phyloP scores from a whole-genome alignment of 2,113 vertebrate species.

The Puntigrus tetrazona region DNA sequence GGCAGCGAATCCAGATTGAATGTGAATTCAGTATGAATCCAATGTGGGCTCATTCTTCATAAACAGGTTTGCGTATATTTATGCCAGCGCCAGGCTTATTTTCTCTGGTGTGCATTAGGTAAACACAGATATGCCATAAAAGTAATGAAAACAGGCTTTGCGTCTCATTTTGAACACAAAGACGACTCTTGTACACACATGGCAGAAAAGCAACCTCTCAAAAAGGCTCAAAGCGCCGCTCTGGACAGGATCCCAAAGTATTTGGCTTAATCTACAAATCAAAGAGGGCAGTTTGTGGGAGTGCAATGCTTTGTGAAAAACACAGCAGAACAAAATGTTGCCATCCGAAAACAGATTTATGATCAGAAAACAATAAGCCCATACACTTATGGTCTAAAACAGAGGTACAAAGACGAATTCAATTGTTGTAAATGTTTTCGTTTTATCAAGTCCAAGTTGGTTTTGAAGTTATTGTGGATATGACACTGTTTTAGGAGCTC shows the following conservation, averaged over 20 bases:
- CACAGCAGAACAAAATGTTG: conserved; percentile 55
- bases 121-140: conserved; percentile 66
- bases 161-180: conserved; percentile 64
- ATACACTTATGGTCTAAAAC: conserved; percentile 14
- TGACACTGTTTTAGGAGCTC: not conserved
- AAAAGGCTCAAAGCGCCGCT: conserved; percentile 41
- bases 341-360: conserved; percentile 59
- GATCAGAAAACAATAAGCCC: conserved; percentile 45
- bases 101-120: conserved; percentile 62
- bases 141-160: conserved; percentile 54
- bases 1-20: not conserved
- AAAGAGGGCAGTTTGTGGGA: conserved; percentile 65
- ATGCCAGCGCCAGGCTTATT: conserved; percentile 54
- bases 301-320: conserved; percentile 60
- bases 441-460: not conserved
- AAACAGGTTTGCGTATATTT: conserved; percentile 3
- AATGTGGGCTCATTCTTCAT: not conserved
- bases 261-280: conserved; percentile 65
- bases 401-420: not conserved
- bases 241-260: conserved; percentile 62
- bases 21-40: conserved; percentile 32
- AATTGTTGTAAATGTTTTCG: not conserved
- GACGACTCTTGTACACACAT: conserved; percentile 64
- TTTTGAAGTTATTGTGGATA: not conserved
- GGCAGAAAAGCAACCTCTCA: conserved; percentile 65